phyloP scores from a whole-genome alignment of 2,888 invertebrate genomes.

The Zootermopsis nevadensis region DNA sequence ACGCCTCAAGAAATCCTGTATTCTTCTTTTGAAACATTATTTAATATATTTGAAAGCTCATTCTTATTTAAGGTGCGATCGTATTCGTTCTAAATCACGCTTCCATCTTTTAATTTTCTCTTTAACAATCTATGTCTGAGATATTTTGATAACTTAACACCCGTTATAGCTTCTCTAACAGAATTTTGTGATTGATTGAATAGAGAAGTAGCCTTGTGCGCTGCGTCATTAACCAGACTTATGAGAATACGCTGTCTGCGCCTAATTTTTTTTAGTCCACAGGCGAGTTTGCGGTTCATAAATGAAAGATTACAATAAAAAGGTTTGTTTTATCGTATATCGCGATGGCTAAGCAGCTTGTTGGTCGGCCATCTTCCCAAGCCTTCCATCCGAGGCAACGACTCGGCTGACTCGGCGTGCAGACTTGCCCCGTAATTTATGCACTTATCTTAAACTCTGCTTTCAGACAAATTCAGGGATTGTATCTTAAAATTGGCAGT shows the following conservation, averaged over 20 bases:
- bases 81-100: neutral
- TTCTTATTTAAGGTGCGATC: neutral
- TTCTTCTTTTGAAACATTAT: too few species aligned
- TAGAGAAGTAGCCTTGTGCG: neutral
- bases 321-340: neutral
- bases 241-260: neutral
- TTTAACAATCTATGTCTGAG: neutral
- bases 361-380: neutral
- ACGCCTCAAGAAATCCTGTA: too few species aligned
- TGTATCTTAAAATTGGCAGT: too few species aligned
- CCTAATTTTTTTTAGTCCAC: neutral
- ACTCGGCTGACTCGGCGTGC: neutral
- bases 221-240: neutral
- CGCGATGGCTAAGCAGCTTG: slow-evolving; percentile 9
- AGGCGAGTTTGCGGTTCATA: neutral
- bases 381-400: neutral
- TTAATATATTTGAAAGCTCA: too few species aligned
- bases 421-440: neutral
- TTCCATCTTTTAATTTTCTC: neutral
- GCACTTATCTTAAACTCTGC: too few species aligned
- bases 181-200: neutral
- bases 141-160: neutral
- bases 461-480: too few species aligned
- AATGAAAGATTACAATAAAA: neutral
- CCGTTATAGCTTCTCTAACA: neutral